Evolutionary conservation across 2,797 vertebrate species (phyloP).

Genomic region (Diplodus sargus): DNA sequence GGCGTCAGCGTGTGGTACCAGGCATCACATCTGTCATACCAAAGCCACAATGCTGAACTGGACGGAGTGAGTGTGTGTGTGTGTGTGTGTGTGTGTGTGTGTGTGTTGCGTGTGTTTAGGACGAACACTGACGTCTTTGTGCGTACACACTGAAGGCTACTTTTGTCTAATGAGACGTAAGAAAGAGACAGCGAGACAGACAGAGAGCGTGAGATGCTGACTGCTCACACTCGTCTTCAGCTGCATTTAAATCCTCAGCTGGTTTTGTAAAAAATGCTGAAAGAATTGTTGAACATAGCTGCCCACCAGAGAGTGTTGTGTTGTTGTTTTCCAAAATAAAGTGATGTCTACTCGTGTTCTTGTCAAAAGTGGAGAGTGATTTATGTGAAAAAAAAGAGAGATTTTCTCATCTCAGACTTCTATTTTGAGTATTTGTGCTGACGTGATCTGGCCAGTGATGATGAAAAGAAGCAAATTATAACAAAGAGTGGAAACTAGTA

Average conservation of each 20-base stretch:
- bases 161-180: constrained; percentile 56
- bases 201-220: background rate
- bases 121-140: constrained; percentile 78
- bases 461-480: no score
- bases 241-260: background rate
- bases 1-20: constrained; percentile 63
- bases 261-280: no score
- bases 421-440: background rate
- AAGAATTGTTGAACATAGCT: background rate
- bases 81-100: constrained; percentile 19
- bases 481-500: background rate
- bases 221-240: background rate
- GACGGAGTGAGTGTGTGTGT: constrained; percentile 5
- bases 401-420: no score
- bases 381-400: no score
- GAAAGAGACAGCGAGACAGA: constrained; percentile 21
- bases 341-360: background rate
- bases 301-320: background rate
- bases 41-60: constrained; percentile 42
- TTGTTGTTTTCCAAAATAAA: background rate
- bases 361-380: background rate
- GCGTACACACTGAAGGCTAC: constrained; percentile 56
- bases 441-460: background rate
- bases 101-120: constrained; percentile 26
- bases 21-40: constrained; percentile 63